Evolutionary conservation across 1,140 invertebrate species (phyloP).

Genomic region (Diorhabda carinulata): DNA sequence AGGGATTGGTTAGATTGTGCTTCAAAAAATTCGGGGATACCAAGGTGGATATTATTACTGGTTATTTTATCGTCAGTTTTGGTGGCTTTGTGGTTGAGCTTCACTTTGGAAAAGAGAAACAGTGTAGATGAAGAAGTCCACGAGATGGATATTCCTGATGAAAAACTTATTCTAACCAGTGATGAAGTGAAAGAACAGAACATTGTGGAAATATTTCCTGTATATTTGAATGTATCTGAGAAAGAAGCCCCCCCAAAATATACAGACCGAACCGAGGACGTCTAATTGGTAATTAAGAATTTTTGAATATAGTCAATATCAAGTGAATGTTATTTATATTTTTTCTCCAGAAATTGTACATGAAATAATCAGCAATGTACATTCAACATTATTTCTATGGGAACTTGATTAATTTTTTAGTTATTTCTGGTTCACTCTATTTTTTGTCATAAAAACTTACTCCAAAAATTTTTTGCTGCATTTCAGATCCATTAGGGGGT

Average conservation of each 20-base stretch:
- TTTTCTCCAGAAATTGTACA: neutral
- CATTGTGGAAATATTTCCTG: conserved; percentile 7
- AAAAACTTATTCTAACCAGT: conserved; percentile 22
- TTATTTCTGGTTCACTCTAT: no score
- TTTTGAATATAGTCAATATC: neutral
- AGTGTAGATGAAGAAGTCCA: conserved; percentile 6
- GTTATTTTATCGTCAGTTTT: conserved; percentile 33
- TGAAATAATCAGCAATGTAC: no score
- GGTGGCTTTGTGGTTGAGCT: conserved; percentile 31
- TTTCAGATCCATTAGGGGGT: no score
- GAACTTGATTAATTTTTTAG: no score
- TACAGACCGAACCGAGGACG: conserved; percentile 18
- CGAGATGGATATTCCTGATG: conserved; percentile 21
- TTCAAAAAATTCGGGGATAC: conserved; percentile 37
- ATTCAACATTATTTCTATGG: no score
- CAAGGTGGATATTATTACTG: conserved; percentile 32
- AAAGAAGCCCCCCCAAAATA: conserved; percentile 24
- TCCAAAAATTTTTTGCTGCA: no score
- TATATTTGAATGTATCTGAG: neutral
- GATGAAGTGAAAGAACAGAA: conserved; percentile 21
- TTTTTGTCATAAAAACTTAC: no score
- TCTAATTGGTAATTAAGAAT: conserved; percentile 12
- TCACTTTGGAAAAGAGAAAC: conserved; percentile 25
- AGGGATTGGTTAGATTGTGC: conserved; percentile 39
- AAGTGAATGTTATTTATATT: neutral